Evolutionary conservation across 2,113 vertebrate species (phyloP), one percentile per base, ranked within the genome.

Genomic region (Pelmatolapia mariae): DNA sequence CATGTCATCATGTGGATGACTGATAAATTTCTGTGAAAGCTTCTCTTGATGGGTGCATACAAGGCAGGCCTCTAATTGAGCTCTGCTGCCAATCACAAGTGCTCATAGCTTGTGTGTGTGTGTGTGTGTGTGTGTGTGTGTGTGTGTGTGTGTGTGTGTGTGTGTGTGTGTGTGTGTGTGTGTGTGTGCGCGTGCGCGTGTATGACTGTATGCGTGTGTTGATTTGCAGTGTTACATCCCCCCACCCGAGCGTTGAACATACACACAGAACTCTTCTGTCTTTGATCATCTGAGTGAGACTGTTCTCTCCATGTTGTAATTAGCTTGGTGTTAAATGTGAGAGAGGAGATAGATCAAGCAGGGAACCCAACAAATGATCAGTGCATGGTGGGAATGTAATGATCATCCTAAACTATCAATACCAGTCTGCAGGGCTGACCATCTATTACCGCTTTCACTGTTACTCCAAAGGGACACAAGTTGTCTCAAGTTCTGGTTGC

Each of bases 1-100:
- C 91, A 92, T 92, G 92, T 92, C 93, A 93, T 94, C 89, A 84
- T 93, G 85, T 91, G 88, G 63, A 57, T 95, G 93, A 96, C 90
- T 94, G 94, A 95, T 93, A 90, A 93, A 82, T 88, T 91, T 93
- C 90, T 90, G 89, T 90, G 89, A 90, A 92, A 90, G 91, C 83
- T 79, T 86, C 81, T 89, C 91, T 92, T 94, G 91, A 90, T 93
- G 86, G 40, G 57, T 43, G 40, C 22, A 33, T 81, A 90, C 29
- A 40, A 90, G 88, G 83, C 90, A 84, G 86, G 86, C 85, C 57
- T 86, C 91, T 94, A 93, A 95, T 94, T 94, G 92, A 95, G 90
- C 90, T 80, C 87, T 57, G 73, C 92, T 92, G 94, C 93, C 93
- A 94, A 94, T 93, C 94, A 95, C 59, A 82, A 45, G 13, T 3